Evolutionary conservation across 2,113 vertebrate genomes (phyloP), one percentile per base, ranked within the genome.

Genomic region (Thalassoma bifasciatum): DNA sequence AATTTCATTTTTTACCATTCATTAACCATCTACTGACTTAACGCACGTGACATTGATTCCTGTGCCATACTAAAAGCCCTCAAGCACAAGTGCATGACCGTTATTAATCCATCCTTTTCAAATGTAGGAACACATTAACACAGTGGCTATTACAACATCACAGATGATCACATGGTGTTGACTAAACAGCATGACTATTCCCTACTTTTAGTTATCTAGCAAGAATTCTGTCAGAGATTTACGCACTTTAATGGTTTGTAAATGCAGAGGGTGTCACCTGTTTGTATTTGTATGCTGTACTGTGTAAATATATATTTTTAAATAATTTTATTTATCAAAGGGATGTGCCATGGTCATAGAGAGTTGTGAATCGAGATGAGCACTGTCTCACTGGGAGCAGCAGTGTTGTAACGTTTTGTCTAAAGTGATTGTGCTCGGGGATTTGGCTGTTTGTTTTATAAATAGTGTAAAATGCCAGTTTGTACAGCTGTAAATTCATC

Each of bases 401-500:
- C 24, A 21, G 21, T 54, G 54, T 24, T 10, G 19, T 44, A 53
- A 21, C 10, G 23, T 56, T 72, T 13, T 3, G 62, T 46, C 50
- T 19, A 53, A 67, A 26, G 22, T n/a, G 21, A 23, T 49, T 14
- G 5, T 67, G 19, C 51, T 56, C 4, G n/a, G 38, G 12, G 8
- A 14, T 34, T 24, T 47, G 56, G 3, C 66, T 58, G 9, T 68
- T 61, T 91, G 84, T 88, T 86, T 80, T 87, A 80, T 81, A 79
- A 22, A 71, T 78, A 34, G 47, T 93, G 86, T 90, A 89, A 86
- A 90, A 80, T 86, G 82, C 73, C 61, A 89, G 89, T 92, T 93
- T 93, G 92, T 94, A 94, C 88, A 93, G 84, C 24, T 93, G 89
- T 90, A 91, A 92, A 90, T 79, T 72, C 75, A 90, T 86, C 72